These are phyloP conservation scores for Cyaniris semiargus DNA, from an alignment of 2,888 invertebrate genomes.

Conservation along the genomic window DNA sequence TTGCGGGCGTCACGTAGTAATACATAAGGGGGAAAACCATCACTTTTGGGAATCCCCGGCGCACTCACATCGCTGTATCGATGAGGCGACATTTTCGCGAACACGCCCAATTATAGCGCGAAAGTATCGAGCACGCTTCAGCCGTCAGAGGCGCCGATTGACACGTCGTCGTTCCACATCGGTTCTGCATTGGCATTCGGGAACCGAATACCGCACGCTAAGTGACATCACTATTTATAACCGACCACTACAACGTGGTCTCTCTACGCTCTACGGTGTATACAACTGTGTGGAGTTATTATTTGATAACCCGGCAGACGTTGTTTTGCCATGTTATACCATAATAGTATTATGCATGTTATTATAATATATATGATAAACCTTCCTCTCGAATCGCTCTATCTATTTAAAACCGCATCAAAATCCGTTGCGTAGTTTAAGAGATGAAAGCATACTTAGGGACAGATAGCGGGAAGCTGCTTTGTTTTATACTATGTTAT, in stretches of 20 bases:
- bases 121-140: slow-evolving; percentile 36
- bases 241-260: slow-evolving; percentile 52
- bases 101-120: slow-evolving; percentile 38
- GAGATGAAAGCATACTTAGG: no score
- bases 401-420: no score
- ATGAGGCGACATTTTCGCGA: slow-evolving; percentile 22
- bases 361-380: no score
- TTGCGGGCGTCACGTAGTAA: no score
- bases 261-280: slow-evolving; percentile 44
- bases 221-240: slow-evolving; percentile 74
- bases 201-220: slow-evolving; percentile 64
- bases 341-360: no score
- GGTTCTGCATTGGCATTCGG: slow-evolving; percentile 68
- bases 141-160: slow-evolving; percentile 57
- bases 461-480: no score
- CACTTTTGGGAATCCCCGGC: background rate
- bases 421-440: no score
- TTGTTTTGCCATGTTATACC: no score
- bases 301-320: no score
- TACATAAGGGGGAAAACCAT: no score
- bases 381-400: no score
- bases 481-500: no score
- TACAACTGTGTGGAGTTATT: background rate
- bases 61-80: background rate
- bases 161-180: slow-evolving; percentile 66